These are phyloP conservation scores for Rhagophthalmus giganteus DNA, from an alignment of 2,888 invertebrate species.

Conservation along the genomic window DNA sequence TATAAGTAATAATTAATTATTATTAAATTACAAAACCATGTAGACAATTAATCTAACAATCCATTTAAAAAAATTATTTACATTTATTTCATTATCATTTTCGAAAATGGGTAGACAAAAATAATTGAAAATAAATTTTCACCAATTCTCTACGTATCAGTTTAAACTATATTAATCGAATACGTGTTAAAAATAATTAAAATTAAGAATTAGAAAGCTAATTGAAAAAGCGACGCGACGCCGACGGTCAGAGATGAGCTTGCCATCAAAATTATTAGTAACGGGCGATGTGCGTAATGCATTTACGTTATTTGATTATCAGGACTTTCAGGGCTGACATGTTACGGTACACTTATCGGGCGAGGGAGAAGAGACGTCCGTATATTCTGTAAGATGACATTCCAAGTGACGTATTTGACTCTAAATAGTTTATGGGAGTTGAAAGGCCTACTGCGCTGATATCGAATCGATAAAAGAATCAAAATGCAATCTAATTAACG, in stretches of 20 bases:
- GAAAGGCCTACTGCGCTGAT: background rate
- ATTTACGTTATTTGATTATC: conserved; percentile 43
- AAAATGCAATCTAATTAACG: too few relatives aligned
- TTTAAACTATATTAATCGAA: too few relatives aligned
- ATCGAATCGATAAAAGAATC: too few relatives aligned
- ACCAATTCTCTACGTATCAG: too few relatives aligned
- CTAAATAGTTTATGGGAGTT: background rate
- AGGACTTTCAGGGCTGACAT: conserved; percentile 35
- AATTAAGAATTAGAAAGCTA: background rate
- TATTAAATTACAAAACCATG: too few relatives aligned
- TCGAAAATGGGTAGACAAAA: too few relatives aligned
- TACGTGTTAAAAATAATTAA: too few relatives aligned
- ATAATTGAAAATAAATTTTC: too few relatives aligned
- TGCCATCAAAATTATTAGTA: conserved; percentile 38
- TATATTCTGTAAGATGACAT: conserved; percentile 49
- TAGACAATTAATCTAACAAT: too few relatives aligned
- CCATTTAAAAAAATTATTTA: too few relatives aligned
- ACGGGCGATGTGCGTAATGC: conserved; percentile 36
- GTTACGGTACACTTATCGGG: conserved; percentile 32
- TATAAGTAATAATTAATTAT: too few relatives aligned
- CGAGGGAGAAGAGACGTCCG: conserved; percentile 33
- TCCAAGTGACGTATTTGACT: conserved; percentile 32
- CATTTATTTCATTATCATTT: too few relatives aligned
- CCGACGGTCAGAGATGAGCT: conserved; percentile 18
- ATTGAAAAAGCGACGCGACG: background rate